Percentiles rank a stretch among this genome's conserved stretches.
phyloP scores from a whole-genome alignment of 2,888 invertebrate genomes.

The Lasioglossum calceatum region DNA sequence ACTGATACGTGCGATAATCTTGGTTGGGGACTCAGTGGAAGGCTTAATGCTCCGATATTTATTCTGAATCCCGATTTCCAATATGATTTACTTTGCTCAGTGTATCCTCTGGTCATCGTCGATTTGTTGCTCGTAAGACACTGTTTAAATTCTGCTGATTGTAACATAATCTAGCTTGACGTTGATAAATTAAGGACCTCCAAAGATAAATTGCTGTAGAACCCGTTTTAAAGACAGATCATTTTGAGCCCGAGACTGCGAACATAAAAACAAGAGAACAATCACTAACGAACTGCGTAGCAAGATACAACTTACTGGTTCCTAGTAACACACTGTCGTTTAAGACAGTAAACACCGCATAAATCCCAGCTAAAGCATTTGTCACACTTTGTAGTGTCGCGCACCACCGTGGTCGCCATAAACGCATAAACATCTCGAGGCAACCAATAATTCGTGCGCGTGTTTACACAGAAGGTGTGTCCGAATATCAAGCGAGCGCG shows the following conservation, averaged over 20 bases:
- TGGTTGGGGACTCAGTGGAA: not conserved
- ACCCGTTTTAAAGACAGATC: not conserved
- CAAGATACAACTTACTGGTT: not conserved
- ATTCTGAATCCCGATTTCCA: not conserved
- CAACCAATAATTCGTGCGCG: conserved; percentile 5
- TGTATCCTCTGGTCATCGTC: not conserved
- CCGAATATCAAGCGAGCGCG: not conserved
- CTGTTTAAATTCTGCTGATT: not conserved
- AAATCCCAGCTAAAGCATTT: not conserved
- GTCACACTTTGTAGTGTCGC: not conserved
- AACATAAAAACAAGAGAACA: not conserved
- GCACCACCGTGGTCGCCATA: not conserved
- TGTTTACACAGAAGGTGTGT: conserved; percentile 10
- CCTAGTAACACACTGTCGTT: not conserved
- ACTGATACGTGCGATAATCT: not conserved
- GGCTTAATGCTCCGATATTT: not conserved
- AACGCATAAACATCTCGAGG: conserved; percentile 9
- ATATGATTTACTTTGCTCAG: not conserved
- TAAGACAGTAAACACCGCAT: not conserved
- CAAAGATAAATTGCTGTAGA: not conserved
- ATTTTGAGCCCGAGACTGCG: not conserved
- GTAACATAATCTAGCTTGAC: not conserved
- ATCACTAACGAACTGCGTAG: not conserved
- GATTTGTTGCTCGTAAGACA: not conserved
- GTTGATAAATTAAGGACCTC: not conserved